These are phyloP conservation scores for Clanis bilineata DNA, from an alignment of 2,888 invertebrate genomes.

Conservation along the genomic window DNA sequence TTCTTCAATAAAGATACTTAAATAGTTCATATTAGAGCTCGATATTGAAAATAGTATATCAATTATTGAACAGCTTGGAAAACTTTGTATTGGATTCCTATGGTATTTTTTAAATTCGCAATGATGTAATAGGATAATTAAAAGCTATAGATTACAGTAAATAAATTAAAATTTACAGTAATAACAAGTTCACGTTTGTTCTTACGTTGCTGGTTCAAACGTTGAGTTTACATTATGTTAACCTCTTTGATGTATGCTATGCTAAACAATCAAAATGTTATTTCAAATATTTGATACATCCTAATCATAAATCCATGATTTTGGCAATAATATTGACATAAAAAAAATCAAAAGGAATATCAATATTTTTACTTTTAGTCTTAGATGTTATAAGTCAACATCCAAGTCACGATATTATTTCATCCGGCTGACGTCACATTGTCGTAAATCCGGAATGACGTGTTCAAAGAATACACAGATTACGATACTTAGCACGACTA, in stretches of 20 bases:
- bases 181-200: background rate
- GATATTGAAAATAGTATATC: too few species aligned
- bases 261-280: background rate
- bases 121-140: too few species aligned
- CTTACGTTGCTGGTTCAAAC: background rate
- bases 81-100: too few species aligned
- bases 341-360: background rate
- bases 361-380: background rate
- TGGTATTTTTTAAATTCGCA: too few species aligned
- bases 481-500: too few species aligned
- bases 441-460: conserved; percentile 9
- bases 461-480: background rate
- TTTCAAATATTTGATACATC: background rate
- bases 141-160: background rate
- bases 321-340: background rate
- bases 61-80: too few species aligned
- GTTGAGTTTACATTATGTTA: background rate
- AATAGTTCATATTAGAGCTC: too few species aligned
- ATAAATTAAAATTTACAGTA: background rate
- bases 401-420: conserved; percentile 12
- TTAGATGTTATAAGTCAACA: conserved; percentile 8
- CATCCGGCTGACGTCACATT: background rate
- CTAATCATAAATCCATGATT: background rate
- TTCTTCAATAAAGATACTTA: background rate
- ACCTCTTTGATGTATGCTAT: background rate